Evolutionary conservation across 2,797 vertebrate species (phyloP), one percentile per base, ranked within the genome.

Genomic region (Darevskia nairensis): DNA sequence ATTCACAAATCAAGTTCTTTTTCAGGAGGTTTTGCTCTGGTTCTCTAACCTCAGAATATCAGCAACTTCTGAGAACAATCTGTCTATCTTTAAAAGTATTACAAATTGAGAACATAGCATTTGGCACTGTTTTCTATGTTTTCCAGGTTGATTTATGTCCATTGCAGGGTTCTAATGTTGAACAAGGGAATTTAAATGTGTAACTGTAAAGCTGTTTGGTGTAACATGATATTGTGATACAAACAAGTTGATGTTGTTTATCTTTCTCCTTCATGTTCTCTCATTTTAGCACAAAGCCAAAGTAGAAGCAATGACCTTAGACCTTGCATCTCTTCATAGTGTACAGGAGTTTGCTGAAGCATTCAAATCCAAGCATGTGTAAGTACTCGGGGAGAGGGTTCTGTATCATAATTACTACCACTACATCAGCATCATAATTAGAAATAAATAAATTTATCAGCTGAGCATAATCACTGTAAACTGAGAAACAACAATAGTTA

Each of bases 331-430:
- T 85, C 97, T 99, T 91, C 97, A 96, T 92, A 99, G 98, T 8
- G 97, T 99, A 95, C 96, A 97, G 90, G 97, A 96, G 94, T 99
- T 99, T 93, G 97, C 98, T 15, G 98, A 98, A 89, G 97, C 97
- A 46, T 99, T 98, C 96, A 98, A 98, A 96, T 98, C 98, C 94
- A 99, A 97, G 95, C 98, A 99, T 89, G 84, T 99, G 99, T 99
- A 96, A 99, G 99, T 99, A 95, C 75, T 93, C 86, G 86, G 68
- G 91, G 0, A 32, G 46, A 78, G 92, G 89, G 92, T 91, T 82
- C 76, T 81, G 85, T 93, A 92, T 92, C 90, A 89, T 87, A 77
- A 89, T 92, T 92, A 82, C 84, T 91, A 89, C 86, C 93, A 91
- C 39, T 75, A 55, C 50, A 27, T 85, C 41, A 29, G 6, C 93